Evolutionary conservation across 1,140 invertebrate species (phyloP), one percentile per base, ranked within the genome.

Genomic region (Pantala flavescens): DNA sequence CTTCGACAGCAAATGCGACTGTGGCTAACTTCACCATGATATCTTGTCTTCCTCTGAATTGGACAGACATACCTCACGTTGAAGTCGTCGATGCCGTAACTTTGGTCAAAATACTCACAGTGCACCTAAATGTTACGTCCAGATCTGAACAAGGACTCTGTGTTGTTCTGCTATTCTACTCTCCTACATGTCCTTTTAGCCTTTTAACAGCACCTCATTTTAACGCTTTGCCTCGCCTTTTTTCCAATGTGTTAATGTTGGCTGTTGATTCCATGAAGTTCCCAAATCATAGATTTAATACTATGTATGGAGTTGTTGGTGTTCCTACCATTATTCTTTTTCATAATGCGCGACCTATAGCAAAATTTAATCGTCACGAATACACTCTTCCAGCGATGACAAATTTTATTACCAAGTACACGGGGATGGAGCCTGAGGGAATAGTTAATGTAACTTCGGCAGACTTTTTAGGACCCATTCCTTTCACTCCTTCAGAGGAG

Each of bases 301-400:
- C 94, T 0, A 91, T 95, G 79, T 96, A 95, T 85, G 95, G 96
- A 23, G 93, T 97, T 77, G 90, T 96, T n/a, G 94, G 93, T 23
- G 91, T 98, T 24, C 96, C 96, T 55, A 96, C 95, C 43, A 81
- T 98, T 14, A 88, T 98, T 83, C 85, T 98, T 74, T 95, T 98
- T 79, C 95, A 98, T 80, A 97, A 97, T 84, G 94, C 94, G 0
- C 88, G 93, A 80, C 88, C 93, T 24, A 88, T 94, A 36, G 90
- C 90, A 0, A 93, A 94, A 83, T 96, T 92, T 77, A 96, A 97
- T 84, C 90, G 90, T 23, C 91, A 93, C 14, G 88, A 91, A 72
- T 92, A 94, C 77, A 92, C 88, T 21, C 85, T 96, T 28, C 88
- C 92, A 73, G 88, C 88, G 74, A 93, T 97, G 80, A 87, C 90